Percentiles rank a stretch among this genome's conserved stretches.
phyloP scores from a whole-genome alignment of 2,797 vertebrate genomes.

The Morelia viridis region DNA sequence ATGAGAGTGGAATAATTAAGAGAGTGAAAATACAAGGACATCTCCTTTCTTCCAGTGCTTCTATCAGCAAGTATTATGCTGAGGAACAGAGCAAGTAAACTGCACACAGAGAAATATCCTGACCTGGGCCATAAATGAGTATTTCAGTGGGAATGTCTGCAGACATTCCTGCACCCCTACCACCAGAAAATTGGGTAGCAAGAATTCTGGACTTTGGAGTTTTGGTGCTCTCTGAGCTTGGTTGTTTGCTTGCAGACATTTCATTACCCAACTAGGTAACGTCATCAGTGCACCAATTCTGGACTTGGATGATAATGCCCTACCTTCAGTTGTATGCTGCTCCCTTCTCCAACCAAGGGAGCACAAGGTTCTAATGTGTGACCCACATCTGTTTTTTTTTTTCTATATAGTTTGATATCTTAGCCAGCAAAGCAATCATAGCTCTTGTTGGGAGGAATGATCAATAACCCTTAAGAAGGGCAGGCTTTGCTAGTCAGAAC shows the following conservation, averaged over 20 bases:
- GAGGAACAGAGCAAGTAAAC: background rate
- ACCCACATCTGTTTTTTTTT: no score
- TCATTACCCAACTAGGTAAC: background rate
- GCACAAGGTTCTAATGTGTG: background rate
- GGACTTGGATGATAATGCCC: background rate
- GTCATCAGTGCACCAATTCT: background rate
- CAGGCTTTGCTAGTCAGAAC: background rate
- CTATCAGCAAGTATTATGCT: background rate
- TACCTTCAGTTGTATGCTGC: background rate
- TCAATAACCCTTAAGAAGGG: background rate
- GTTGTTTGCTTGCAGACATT: background rate
- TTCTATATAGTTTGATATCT: background rate
- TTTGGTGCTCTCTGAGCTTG: background rate
- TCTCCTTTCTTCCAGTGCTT: background rate
- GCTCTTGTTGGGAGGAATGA: background rate
- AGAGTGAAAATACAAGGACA: conserved; percentile 10
- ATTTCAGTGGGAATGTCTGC: background rate
- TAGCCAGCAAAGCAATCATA: background rate
- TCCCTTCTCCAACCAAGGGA: background rate
- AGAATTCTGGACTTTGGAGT: background rate
- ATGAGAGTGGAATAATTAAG: background rate
- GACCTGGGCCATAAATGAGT: background rate
- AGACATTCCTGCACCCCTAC: background rate
- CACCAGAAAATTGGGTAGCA: background rate
- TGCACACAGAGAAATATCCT: background rate